Conservation (phyloP, 2,113 vertebrate species). For the Ptyas mucosa region DNA sequence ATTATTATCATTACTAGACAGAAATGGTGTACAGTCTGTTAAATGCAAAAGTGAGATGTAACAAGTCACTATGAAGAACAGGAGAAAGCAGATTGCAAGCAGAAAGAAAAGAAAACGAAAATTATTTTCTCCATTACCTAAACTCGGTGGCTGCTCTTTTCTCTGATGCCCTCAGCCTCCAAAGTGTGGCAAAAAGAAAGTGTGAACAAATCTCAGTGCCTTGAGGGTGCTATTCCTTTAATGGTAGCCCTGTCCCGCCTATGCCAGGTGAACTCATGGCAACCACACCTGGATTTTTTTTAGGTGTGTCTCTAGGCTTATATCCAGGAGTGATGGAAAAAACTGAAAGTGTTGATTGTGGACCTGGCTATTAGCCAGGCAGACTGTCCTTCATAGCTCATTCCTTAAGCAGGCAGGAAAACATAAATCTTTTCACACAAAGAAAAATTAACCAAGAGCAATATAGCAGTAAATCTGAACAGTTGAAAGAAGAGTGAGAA, state of each 20-base stretch:
- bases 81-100: neutral
- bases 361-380: neutral
- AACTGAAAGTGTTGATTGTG: neutral
- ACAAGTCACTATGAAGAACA: neutral
- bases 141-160: neutral
- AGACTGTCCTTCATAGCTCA: neutral
- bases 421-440: neutral
- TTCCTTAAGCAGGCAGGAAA: neutral
- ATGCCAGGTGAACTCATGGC: conserved; percentile 25
- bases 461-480: neutral
- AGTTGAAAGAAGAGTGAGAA: neutral
- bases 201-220: conserved; percentile 8
- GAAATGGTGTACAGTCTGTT: neutral
- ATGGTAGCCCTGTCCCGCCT: neutral
- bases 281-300: conserved; percentile 25
- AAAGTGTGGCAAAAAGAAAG: conserved; percentile 3
- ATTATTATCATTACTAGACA: neutral
- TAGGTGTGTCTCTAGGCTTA: conserved; percentile 17
- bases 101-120: neutral
- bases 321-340: conserved; percentile 18
- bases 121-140: neutral
- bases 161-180: neutral
- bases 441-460: neutral
- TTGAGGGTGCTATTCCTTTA: neutral
- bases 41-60: neutral